Conservation (phyloP, 2,113 vertebrate species). For the Carettochelys insculpta region DNA sequence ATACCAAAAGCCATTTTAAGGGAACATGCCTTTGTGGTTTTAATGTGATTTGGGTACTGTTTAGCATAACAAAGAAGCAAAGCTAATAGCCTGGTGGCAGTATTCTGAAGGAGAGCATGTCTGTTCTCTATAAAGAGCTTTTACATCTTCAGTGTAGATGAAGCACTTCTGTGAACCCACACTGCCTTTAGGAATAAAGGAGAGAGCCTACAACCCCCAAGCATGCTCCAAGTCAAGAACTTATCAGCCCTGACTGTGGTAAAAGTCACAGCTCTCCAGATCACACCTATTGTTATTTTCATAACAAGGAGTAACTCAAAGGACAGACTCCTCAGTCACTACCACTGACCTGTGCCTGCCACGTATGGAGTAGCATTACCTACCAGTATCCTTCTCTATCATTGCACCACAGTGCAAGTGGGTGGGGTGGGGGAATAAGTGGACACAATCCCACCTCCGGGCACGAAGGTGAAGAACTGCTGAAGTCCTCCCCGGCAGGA, state of each 20-base stretch:
- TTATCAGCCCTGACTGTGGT: not conserved
- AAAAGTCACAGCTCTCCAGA: not conserved
- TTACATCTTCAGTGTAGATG: not conserved
- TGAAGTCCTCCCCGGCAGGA: not conserved
- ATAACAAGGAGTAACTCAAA: not conserved
- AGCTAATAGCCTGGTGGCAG: rapidly evolving
- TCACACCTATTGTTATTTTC: not conserved
- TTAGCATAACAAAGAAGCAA: rapidly evolving
- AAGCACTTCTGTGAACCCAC: not conserved
- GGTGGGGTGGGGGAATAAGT: rapidly evolving
- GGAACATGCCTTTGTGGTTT: no score
- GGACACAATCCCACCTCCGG: rapidly evolving
- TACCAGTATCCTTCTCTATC: not conserved
- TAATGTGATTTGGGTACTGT: not conserved
- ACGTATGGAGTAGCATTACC: rapidly evolving
- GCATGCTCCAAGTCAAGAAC: not conserved
- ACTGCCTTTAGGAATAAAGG: not conserved
- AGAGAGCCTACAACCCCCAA: not conserved
- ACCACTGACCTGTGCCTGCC: no score
- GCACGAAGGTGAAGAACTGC: not conserved
- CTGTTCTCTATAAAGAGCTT: not conserved
- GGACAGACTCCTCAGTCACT: not conserved
- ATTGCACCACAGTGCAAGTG: not conserved
- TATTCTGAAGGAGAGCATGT: not conserved
- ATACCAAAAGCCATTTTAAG: not conserved